These are phyloP conservation scores for Eupleurogrammus muticus DNA, from an alignment of 2,797 vertebrate genomes.

Conservation along the genomic window DNA sequence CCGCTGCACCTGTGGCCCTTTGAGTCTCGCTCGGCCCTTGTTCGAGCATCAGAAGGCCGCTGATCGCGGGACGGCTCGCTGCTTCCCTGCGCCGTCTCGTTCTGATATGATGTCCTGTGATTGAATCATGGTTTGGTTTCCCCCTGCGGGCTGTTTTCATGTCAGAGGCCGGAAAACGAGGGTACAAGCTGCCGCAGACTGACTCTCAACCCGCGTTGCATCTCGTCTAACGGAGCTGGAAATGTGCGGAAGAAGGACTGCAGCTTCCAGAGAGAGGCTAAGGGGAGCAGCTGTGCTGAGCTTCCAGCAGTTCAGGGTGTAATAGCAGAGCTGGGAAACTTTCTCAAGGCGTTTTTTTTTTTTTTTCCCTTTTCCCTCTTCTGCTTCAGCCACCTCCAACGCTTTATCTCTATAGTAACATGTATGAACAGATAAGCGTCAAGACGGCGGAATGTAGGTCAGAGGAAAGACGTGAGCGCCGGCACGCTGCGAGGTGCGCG, in stretches of 20 bases:
- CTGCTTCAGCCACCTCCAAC: slow-evolving; percentile 42
- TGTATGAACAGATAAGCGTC: slow-evolving; percentile 62
- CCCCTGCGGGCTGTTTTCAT: slow-evolving; percentile 49
- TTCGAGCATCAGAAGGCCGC: background rate
- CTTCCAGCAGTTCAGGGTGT: slow-evolving; percentile 6
- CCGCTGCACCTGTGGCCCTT: too few species aligned
- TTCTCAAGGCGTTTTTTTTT: slow-evolving; percentile 46
- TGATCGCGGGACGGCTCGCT: slow-evolving; percentile 47
- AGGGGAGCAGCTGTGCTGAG: slow-evolving; percentile 39
- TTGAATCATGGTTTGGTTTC: slow-evolving; percentile 59
- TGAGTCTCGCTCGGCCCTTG: background rate
- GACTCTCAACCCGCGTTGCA: slow-evolving; percentile 12
- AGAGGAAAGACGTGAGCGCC: slow-evolving; percentile 55
- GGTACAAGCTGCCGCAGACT: slow-evolving; percentile 10
- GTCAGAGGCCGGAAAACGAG: slow-evolving; percentile 30
- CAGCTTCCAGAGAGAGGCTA: background rate
- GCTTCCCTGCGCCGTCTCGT: slow-evolving; percentile 38
- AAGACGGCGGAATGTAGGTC: slow-evolving; percentile 68
- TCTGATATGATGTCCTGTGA: slow-evolving; percentile 42
- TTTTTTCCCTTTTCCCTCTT: slow-evolving; percentile 21
- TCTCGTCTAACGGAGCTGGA: background rate
- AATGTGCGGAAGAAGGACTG: background rate
- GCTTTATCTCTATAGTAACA: slow-evolving; percentile 52
- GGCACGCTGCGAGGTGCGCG: slow-evolving; percentile 23
- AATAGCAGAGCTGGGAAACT: slow-evolving; percentile 23